Evolutionary conservation across 2,888 invertebrate genomes (phyloP).

Genomic region (Ophion obscuratus): DNA sequence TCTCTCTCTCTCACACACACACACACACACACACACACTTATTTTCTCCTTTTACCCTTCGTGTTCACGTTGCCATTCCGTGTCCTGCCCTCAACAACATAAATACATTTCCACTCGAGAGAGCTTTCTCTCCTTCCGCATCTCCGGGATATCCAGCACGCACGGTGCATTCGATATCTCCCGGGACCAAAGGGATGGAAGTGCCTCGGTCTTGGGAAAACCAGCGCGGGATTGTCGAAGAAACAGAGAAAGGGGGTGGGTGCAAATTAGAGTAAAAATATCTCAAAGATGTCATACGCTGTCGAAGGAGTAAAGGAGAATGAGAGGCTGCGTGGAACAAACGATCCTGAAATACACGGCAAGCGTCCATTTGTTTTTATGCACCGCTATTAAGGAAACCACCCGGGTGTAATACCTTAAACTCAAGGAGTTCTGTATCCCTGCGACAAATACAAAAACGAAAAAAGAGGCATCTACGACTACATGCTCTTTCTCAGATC

Average conservation of each 20-base stretch:
- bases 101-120: slow-evolving; percentile 64
- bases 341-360: slow-evolving; percentile 36
- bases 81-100: slow-evolving; percentile 47
- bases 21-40: neutral
- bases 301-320: slow-evolving; percentile 15
- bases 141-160: slow-evolving; percentile 42
- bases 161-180: slow-evolving; percentile 59
- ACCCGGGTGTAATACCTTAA: neutral
- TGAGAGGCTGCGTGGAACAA: slow-evolving; percentile 6
- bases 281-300: slow-evolving; percentile 15
- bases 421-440: neutral
- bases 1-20: neutral
- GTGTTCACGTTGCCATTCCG: slow-evolving; percentile 14
- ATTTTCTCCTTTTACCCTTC: neutral
- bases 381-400: neutral
- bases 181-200: neutral
- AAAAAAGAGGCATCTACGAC: neutral
- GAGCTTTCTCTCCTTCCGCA: slow-evolving; percentile 29
- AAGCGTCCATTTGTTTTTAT: slow-evolving; percentile 50
- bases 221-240: neutral
- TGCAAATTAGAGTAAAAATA: neutral
- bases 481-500: no score
- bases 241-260: neutral
- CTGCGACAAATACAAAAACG: neutral
- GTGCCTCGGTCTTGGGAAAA: slow-evolving; percentile 13